Evolutionary conservation across 2,113 vertebrate genomes (phyloP).

Genomic region (Vanacampus margaritifer): DNA sequence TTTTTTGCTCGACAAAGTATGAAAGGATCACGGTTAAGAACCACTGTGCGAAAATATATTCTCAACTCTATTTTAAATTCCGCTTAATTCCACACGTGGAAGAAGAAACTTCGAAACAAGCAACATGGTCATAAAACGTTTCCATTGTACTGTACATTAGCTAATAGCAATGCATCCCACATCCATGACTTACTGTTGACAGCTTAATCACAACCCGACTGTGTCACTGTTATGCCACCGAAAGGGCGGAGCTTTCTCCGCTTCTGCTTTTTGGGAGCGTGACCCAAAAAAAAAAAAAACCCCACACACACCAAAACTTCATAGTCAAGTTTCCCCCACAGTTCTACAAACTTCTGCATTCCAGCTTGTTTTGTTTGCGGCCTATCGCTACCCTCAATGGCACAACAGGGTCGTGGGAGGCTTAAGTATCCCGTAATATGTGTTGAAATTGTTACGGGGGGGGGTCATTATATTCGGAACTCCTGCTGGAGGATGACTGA

Average conservation of each 20-base stretch:
- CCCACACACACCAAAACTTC: not conserved
- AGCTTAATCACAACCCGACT: no score
- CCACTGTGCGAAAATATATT: no score
- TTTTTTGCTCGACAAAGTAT: no score
- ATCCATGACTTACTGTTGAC: not conserved
- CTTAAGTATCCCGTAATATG: not conserved
- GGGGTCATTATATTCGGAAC: not conserved
- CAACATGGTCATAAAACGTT: not conserved
- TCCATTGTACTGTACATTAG: not conserved
- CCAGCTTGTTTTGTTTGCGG: not conserved
- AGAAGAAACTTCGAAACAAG: no score
- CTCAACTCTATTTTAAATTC: no score
- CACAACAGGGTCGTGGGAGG: slow-evolving; percentile 4
- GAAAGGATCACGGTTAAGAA: no score
- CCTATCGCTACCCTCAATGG: slow-evolving; percentile 5
- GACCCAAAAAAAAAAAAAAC: not conserved
- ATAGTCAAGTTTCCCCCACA: slow-evolving; percentile 10
- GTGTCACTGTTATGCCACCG: not conserved
- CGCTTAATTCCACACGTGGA: no score
- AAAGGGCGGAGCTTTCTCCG: not conserved
- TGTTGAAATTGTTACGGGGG: not conserved
- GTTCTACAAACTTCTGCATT: not conserved
- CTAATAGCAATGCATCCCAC: not conserved
- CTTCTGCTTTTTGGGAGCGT: slow-evolving; percentile 3
- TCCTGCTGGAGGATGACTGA: not conserved